Conservation (phyloP, 2,797 vertebrate genomes). For the Rhabdomys pumilio region DNA sequence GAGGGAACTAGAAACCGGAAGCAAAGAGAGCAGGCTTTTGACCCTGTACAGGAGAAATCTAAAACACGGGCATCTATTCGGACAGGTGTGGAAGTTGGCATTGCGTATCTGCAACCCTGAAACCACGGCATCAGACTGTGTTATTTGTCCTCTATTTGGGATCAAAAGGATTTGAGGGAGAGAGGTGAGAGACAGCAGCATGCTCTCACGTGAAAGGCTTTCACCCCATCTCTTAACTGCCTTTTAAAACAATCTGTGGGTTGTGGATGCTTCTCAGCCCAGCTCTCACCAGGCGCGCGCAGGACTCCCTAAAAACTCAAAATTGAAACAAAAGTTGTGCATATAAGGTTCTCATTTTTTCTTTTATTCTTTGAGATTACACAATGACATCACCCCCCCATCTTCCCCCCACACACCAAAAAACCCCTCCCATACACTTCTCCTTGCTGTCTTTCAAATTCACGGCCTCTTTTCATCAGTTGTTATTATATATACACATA, state of each 20-base stretch:
- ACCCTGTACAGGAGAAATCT: constrained; percentile 17
- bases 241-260: neutral
- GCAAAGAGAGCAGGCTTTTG: neutral
- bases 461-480: neutral
- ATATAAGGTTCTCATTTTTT: neutral
- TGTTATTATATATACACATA: neutral
- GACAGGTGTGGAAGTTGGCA: constrained; percentile 4
- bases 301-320: neutral
- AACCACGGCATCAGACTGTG: neutral
- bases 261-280: neutral
- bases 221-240: neutral
- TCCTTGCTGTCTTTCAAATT: neutral
- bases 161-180: neutral
- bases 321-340: neutral
- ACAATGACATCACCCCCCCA: neutral
- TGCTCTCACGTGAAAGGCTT: neutral
- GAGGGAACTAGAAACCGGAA: constrained; percentile 16
- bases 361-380: neutral
- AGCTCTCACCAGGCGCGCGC: no score
- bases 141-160: constrained; percentile 29
- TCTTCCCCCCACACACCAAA: no score
- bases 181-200: neutral
- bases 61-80: neutral
- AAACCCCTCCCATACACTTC: neutral
- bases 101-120: constrained; percentile 21